Base-by-base conservation (phyloP, 2,113 vertebrate genomes). In the Hippoglossus stenolepis region DNA sequence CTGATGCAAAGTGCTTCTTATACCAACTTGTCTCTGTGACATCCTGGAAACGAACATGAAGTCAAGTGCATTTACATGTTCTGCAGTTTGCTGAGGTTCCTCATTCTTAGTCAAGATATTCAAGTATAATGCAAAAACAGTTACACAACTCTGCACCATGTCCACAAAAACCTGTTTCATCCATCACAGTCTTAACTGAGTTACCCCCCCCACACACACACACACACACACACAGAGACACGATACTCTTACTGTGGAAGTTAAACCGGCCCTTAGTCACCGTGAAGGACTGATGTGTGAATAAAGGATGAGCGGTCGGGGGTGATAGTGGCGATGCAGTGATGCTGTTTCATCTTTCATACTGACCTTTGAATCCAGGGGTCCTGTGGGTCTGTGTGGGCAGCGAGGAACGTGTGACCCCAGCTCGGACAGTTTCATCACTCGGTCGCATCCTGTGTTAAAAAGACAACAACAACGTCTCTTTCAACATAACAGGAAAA, bases 291-390 rank as follows among this genome's bases (percentile, higher is more conserved):
- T 70, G 74, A 67, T 58, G 63, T 72, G 0, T 88, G 65, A 87
- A 91, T 91, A 87, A 92, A 90, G 82, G 75, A 90, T 85, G 79
- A 85, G 85, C 0, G 9, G 64, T 62, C 28, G 17, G 58, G 77
- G 70, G 66, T 21, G 83, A 87, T 86, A 80, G 53, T 72, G 75
- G 31, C 54, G 45, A 9, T 7, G 3, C 20, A 51, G 62, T 18
- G 57, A 3, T 5, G 4, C 53, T 63, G 21, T 47, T 90, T 65
- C 66, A 89, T 84, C 68, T 82, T 86, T 87, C 53, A 82, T 72
- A 56, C 89, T 89, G 79, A 93, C 94, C 93, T 94, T 93, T 87
- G 84, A 38, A 59, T 93, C 89, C 77, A 93, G 85, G 54, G 88
- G 66, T 31, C 80, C 72, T 28, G 87, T 63, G 26, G 93, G 91